Base-by-base conservation (phyloP, 2,113 vertebrate species). In the Coracopsis vasa region DNA sequence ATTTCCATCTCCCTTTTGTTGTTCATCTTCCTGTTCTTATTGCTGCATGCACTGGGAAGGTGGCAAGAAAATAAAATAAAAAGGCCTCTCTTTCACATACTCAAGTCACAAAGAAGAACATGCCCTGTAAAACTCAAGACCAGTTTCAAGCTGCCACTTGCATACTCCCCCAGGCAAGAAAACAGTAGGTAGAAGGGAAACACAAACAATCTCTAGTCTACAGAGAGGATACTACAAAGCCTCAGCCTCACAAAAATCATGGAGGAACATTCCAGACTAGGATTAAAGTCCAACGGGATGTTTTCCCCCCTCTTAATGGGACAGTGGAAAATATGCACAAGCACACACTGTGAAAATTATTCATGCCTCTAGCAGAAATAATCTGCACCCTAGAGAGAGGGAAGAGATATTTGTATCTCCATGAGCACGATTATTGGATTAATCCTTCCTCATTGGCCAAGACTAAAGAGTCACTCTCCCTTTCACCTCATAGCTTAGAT, bases 341-440 rank as follows among this genome's bases (percentile, higher is more conserved):
- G 83, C 88, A 93, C 95, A 94, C 54, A 94, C 94, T 93, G 86
- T 51, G 78, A 65, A 91, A 86, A 95, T 93, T 95, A 96, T 92
- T 92, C 88, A 92, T 83, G 80, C 80, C 84, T 39, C 92, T 89
- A 75, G 88, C 78, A 92, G 96, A 95, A 93, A 93, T 92, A 94
- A 97, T 94, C 95, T 94, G 96, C 92, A 95, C 91, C 94, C 88
- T 23, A 92, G 88, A 72, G 96, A 96, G 95, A 95, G 15, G 25
- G 48, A 79, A 95, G 70, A 93, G 92, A 92, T 92, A 94, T 78
- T 66, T 91, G 83, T 95, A 84, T 85, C 80, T 91, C 80, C 62
- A 47, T 61, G 56, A 96, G 77, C 31, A 88, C 86, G 90, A 95
- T 96, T 95, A 96, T 65, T 95, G 94, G 96, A 96, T 96, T 95